Evolutionary conservation across 2,888 invertebrate species (phyloP).

Genomic region (Dendrolimus pini): DNA sequence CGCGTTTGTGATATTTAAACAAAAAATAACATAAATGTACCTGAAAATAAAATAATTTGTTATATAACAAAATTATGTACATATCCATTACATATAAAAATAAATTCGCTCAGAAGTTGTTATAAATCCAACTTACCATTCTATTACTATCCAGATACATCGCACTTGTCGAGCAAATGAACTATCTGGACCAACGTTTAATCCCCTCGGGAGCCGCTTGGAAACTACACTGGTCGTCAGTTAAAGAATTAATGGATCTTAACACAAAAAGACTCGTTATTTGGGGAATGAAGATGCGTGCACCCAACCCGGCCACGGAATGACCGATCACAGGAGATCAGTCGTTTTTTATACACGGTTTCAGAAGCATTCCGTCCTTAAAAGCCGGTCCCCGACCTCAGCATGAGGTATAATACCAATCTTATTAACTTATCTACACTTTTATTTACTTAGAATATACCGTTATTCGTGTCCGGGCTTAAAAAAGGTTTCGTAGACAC

Average conservation of each 20-base stretch:
- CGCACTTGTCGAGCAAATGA: slow-evolving; percentile 28
- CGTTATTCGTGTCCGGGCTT: slow-evolving; percentile 66
- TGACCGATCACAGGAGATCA: slow-evolving; percentile 65
- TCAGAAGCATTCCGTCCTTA: slow-evolving; percentile 69
- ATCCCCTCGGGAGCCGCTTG: slow-evolving; percentile 29
- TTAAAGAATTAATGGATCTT: slow-evolving; percentile 28
- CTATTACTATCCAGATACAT: slow-evolving; percentile 42
- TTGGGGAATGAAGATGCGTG: slow-evolving; percentile 57
- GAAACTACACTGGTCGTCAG: slow-evolving; percentile 32
- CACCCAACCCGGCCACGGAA: slow-evolving; percentile 61
- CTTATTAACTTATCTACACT: slow-evolving; percentile 74
- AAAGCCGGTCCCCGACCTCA: slow-evolving; percentile 68
- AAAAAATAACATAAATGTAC: too few species aligned
- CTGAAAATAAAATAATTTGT: too few species aligned
- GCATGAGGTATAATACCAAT: slow-evolving; percentile 69
- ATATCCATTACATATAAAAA: too few species aligned
- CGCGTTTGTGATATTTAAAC: too few species aligned
- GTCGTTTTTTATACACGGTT: slow-evolving; percentile 72
- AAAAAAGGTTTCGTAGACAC: slow-evolving; percentile 56
- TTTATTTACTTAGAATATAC: slow-evolving; percentile 72
- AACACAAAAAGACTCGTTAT: slow-evolving; percentile 40
- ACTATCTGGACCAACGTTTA: slow-evolving; percentile 34
- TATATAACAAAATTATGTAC: too few species aligned
- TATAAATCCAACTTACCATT: slow-evolving; percentile 36
- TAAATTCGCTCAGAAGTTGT: too few species aligned